A percentile compares a stretch with the other conserved stretches of the same genome.
Conservation (phyloP, 2,797 vertebrate species). For the Pagetopsis macropterus region DNA sequence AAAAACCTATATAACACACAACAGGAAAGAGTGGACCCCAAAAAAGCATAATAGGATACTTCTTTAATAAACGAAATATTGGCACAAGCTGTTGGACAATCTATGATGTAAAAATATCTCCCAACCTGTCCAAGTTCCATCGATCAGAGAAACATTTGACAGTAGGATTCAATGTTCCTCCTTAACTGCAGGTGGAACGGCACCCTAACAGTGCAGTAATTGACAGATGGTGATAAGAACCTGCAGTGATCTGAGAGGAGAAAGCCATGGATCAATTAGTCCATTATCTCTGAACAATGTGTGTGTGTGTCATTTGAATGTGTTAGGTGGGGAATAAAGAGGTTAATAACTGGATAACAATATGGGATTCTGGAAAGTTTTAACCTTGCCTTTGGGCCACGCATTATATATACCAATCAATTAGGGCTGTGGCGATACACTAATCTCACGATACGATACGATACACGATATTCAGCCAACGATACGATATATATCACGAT, state of each 20-base stretch:
- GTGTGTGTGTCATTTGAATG: background rate
- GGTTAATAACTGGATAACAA: background rate
- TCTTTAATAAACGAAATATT: background rate
- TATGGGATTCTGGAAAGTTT: background rate
- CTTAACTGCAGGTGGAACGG: conserved; percentile 8
- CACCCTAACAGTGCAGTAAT: background rate
- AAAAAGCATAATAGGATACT: too few species aligned
- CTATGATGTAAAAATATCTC: background rate
- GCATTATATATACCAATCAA: background rate
- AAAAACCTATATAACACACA: too few species aligned
- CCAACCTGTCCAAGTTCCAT: background rate
- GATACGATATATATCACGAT: too few species aligned
- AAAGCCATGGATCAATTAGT: background rate
- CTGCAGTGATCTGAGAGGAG: background rate
- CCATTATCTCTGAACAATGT: conserved; percentile 6
- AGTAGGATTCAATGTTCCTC: background rate
- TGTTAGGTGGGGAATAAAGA: background rate
- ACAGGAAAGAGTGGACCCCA: too few species aligned
- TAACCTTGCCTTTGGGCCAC: background rate
- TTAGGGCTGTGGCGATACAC: too few species aligned
- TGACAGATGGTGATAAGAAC: conserved; percentile 2
- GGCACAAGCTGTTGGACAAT: too few species aligned
- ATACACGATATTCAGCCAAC: too few species aligned
- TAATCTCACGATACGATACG: too few species aligned
- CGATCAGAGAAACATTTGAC: conserved; percentile 1